Conservation (phyloP, 2,888 invertebrate genomes). For the Coelopa pilipes region DNA sequence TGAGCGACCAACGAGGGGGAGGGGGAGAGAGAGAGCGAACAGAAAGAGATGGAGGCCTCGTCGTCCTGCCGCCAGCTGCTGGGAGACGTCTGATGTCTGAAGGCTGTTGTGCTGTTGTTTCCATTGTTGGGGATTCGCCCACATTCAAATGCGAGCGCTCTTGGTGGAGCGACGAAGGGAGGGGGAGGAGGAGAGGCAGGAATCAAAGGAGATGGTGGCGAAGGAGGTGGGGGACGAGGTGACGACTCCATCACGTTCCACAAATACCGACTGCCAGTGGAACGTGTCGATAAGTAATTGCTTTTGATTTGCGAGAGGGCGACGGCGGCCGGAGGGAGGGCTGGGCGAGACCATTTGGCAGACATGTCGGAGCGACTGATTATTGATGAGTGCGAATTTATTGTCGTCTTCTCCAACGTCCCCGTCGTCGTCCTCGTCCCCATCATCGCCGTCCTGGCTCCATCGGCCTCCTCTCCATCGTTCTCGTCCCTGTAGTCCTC, state of each 20-base stretch:
- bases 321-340: background rate
- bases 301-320: slow-evolving; percentile 8
- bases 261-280: slow-evolving; percentile 19
- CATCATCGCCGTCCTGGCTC: too few relatives aligned
- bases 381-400: background rate
- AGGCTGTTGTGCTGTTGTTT: too few relatives aligned
- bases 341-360: too few relatives aligned
- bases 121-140: too few relatives aligned
- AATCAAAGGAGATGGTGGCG: background rate
- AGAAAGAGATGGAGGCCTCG: too few relatives aligned
- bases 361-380: background rate
- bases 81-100: too few relatives aligned
- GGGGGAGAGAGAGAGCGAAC: too few relatives aligned
- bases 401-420: background rate
- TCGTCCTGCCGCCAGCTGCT: too few relatives aligned
- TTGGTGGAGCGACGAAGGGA: background rate
- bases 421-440: too few relatives aligned
- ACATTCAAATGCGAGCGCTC: background rate
- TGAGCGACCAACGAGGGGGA: too few relatives aligned
- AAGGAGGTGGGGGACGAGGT: background rate
- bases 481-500: too few relatives aligned
- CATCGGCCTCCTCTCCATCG: too few relatives aligned
- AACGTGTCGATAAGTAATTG: slow-evolving; percentile 23
- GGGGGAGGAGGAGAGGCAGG: background rate
- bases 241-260: slow-evolving; percentile 13